Evolutionary conservation across 2,113 vertebrate species (phyloP), one percentile per base, ranked within the genome.

Genomic region (Muntiacus muntjak): DNA sequence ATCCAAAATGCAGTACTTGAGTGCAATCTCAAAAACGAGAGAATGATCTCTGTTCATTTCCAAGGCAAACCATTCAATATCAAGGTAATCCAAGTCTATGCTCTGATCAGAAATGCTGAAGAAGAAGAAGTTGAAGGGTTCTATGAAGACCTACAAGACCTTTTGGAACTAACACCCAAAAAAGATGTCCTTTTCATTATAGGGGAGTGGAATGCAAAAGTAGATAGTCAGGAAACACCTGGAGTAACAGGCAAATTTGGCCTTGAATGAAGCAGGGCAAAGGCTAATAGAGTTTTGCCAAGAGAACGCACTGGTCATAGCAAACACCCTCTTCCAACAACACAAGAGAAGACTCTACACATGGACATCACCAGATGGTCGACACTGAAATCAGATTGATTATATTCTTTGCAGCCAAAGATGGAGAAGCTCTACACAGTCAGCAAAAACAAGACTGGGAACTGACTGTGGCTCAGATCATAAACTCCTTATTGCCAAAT

Each of bases 221-320:
- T 67, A 67, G 64, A n/a, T 36, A 67, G 8, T 67, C n/a, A 36
- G 19, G 33, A 67, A 10, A 67, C 64, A 36, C 64, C n/a, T 71
- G 64, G 8, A 71, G 17, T 71, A 71, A 71, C 17, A 71, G n/a
- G 64, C 17, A 71, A 36, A 71, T 36, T 71, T 71, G 19, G 33
- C 17, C n/a, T 36, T 71, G n/a, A 71, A 71, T 36, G 64, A 71
- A 36, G 33, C 23, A 21, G 64, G 64, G 33, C 64, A 67, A n/a
- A 64, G 8, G 4, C 64, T 71, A 71, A n/a, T 36, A 71, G 33
- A 36, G 17, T 71, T 71, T 21, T 71, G 64, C 16, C 33, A 71
- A 71, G n/a, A 71, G 2, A 67, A 36, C 2, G 0, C 0, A 67
- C 33, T 67, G n/a, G n/a, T 71, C 17, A 71, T 67, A 67, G 4